Evolutionary conservation across 2,113 vertebrate genomes (phyloP).

Genomic region (Neomonachus schauinslandi): DNA sequence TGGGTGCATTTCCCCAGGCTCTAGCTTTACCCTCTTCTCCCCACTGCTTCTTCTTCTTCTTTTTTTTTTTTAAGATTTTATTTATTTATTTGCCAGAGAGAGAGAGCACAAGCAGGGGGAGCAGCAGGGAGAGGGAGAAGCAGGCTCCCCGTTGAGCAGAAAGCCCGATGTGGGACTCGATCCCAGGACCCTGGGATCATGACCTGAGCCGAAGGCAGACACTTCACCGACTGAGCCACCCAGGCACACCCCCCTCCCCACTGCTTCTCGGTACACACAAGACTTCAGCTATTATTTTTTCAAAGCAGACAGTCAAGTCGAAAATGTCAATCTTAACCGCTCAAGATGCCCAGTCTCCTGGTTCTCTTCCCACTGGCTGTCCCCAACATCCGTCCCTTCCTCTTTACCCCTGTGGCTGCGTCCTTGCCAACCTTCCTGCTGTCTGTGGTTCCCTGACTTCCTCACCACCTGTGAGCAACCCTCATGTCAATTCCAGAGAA

Average conservation of each 20-base stretch:
- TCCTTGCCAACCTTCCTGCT: no score
- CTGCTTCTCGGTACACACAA: not conserved
- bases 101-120: no score
- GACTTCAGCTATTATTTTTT: not conserved
- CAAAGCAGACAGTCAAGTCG: not conserved
- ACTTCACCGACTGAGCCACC: not conserved
- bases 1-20: not conserved
- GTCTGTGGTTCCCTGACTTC: not conserved
- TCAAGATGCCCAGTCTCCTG: not conserved
- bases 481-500: not conserved
- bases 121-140: no score
- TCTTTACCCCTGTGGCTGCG: not conserved
- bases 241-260: fast-evolving
- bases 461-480: not conserved
- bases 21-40: not conserved
- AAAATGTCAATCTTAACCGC: not conserved
- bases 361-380: not conserved
- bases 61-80: no score
- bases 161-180: no score
- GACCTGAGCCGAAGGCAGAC: no score
- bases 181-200: no score
- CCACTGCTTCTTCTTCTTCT: not conserved
- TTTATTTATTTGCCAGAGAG: no score
- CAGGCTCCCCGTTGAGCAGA: no score
- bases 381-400: not conserved